Evolutionary conservation across 2,113 vertebrate genomes (phyloP).

Genomic region (Limanda limanda): DNA sequence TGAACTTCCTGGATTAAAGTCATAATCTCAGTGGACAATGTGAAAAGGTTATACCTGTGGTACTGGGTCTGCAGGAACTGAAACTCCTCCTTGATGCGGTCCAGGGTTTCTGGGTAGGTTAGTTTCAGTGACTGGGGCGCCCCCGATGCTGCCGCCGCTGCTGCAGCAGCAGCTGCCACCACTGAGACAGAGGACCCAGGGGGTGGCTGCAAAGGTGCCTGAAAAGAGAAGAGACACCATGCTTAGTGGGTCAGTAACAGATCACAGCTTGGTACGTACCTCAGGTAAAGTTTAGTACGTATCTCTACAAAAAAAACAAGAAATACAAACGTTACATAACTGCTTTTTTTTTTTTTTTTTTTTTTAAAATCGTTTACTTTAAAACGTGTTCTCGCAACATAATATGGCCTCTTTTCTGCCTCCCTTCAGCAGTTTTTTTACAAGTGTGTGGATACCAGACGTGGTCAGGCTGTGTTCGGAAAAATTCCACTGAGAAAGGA

Average conservation of each 20-base stretch:
- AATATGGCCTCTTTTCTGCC: too few relatives aligned
- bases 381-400: too few relatives aligned
- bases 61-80: constrained; percentile 95
- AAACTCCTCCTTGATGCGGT: constrained; percentile 95
- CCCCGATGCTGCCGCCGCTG: constrained; percentile 83
- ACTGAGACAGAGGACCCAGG: constrained; percentile 85
- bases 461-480: too few relatives aligned
- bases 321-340: too few relatives aligned
- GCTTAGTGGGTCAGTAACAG: not conserved
- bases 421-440: too few relatives aligned
- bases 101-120: constrained; percentile 92
- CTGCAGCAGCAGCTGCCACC: constrained; percentile 81
- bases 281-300: too few relatives aligned
- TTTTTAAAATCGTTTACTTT: too few relatives aligned
- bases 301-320: too few relatives aligned
- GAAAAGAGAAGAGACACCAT: constrained; percentile 18
- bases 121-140: constrained; percentile 90
- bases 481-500: too few relatives aligned
- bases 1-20: not conserved
- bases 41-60: constrained; percentile 82
- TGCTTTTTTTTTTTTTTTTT: too few relatives aligned
- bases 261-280: too few relatives aligned
- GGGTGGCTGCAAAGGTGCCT: constrained; percentile 84
- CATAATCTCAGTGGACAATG: not conserved
- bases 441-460: too few relatives aligned